Evolutionary conservation across 2,888 invertebrate species (phyloP).

Genomic region (Pardosa pseudoannulata): DNA sequence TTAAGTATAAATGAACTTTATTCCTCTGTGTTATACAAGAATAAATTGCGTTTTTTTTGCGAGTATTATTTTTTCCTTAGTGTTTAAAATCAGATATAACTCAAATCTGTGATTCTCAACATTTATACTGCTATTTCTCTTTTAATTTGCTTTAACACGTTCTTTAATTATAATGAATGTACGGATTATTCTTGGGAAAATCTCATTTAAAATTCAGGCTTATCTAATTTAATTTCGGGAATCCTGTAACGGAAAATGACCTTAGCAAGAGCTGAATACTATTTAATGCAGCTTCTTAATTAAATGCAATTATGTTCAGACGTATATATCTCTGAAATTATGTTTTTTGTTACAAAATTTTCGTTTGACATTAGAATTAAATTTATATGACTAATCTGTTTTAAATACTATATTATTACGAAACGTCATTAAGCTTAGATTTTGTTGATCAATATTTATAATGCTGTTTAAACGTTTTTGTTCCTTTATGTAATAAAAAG

Average conservation of each 20-base stretch:
- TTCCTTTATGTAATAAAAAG: too few relatives aligned
- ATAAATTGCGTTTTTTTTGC: too few relatives aligned
- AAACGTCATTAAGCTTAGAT: too few relatives aligned
- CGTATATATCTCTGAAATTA: neutral
- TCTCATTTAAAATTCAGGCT: constrained; percentile 17
- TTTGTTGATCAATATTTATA: too few relatives aligned
- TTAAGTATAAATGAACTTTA: too few relatives aligned
- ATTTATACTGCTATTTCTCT: neutral
- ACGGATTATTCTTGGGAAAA: constrained; percentile 1
- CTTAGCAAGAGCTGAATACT: constrained; percentile 7
- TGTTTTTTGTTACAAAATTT: neutral
- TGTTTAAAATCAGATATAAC: neutral
- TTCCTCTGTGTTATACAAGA: too few relatives aligned
- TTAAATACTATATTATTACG: too few relatives aligned
- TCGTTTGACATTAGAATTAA: neutral
- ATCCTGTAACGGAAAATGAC: constrained; percentile 1
- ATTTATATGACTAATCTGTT: neutral
- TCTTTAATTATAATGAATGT: constrained; percentile 7
- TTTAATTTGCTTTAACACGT: neutral
- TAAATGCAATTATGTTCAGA: constrained; percentile 6
- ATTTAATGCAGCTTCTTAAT: constrained; percentile 7
- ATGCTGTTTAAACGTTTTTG: too few relatives aligned
- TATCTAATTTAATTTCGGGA: constrained; percentile 4
- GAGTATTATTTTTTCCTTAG: too few relatives aligned
- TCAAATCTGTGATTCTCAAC: neutral